Percentiles rank a stretch among this genome's conserved stretches.
These are phyloP conservation scores for Arremon aurantiirostris DNA, from an alignment of 2,797 vertebrate genomes.

Conservation along the genomic window DNA sequence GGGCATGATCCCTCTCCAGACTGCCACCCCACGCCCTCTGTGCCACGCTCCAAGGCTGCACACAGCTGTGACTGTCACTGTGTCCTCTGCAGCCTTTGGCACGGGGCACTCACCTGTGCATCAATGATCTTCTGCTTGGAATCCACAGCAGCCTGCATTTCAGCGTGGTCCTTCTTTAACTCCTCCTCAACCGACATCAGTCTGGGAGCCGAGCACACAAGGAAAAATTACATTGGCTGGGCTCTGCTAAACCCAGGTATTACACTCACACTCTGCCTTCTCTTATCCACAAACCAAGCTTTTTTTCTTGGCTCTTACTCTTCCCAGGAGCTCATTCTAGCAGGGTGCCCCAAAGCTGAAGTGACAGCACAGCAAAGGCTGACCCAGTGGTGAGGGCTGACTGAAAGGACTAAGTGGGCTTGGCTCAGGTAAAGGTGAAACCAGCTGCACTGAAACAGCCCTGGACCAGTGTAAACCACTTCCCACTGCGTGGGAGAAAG, in stretches of 20 bases:
- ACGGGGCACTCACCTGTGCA: constrained; percentile 83
- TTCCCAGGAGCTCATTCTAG: neutral
- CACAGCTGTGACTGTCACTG: neutral
- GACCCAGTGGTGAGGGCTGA: neutral
- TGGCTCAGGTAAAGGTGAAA: neutral
- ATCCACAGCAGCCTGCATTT: constrained; percentile 97
- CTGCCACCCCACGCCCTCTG: neutral
- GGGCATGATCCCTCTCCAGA: neutral
- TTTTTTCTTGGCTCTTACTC: neutral
- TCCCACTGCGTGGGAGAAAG: neutral
- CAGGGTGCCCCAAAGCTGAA: neutral
- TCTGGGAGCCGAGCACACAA: constrained; percentile 67
- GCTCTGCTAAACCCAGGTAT: neutral
- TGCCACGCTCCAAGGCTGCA: neutral
- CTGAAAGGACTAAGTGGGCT: neutral
- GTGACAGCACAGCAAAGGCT: neutral
- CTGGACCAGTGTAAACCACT: neutral
- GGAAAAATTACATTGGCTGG: neutral
- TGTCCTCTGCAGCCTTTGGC: neutral
- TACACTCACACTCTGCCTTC: neutral
- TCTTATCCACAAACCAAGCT: neutral
- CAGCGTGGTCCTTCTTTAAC: constrained; percentile 94
- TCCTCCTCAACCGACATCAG: constrained; percentile 99
- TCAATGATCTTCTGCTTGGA: constrained; percentile 99
- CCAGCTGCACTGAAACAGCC: neutral